These are phyloP conservation scores for Mythimna pallens DNA, from an alignment of 2,888 invertebrate species.

Conservation along the genomic window DNA sequence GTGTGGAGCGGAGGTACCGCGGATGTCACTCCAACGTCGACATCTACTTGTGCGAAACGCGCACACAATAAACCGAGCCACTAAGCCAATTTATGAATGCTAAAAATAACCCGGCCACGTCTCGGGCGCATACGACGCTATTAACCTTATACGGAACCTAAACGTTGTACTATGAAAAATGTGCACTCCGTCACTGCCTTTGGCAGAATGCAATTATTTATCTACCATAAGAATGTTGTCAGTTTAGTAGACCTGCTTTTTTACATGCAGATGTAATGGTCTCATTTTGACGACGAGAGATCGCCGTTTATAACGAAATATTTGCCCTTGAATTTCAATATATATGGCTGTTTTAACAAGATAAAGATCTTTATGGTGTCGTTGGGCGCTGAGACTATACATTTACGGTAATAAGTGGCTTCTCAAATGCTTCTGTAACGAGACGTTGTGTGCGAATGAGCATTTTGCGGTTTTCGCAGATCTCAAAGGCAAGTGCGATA, in stretches of 20 bases:
- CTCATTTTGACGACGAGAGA: conserved; percentile 62
- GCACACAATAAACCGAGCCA: conserved; percentile 87
- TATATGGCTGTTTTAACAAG: conserved; percentile 63
- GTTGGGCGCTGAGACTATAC: conserved; percentile 59
- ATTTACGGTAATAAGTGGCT: conserved; percentile 71
- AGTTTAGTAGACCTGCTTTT: conserved; percentile 69
- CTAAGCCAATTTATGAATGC: conserved; percentile 90
- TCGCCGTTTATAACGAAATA: conserved; percentile 62
- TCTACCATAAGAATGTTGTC: conserved; percentile 72
- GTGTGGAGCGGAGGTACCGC: conserved; percentile 67
- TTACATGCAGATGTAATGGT: conserved; percentile 66
- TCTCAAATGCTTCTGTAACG: conserved; percentile 72
- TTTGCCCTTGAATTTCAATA: conserved; percentile 73
- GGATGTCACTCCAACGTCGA: conserved; percentile 71
- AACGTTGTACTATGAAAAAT: conserved; percentile 78
- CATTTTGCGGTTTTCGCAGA: conserved; percentile 83
- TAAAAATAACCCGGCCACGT: conserved; percentile 89
- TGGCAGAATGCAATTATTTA: conserved; percentile 77
- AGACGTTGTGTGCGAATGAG: conserved; percentile 80
- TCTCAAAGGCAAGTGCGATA: conserved; percentile 72
- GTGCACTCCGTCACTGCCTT: conserved; percentile 68
- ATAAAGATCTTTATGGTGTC: conserved; percentile 69
- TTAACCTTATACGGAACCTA: conserved; percentile 87
- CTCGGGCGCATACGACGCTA: conserved; percentile 86
- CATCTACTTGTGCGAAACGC: conserved; percentile 84